These are phyloP conservation scores for Invenusta paracnida DNA, from an alignment of 2,888 invertebrate genomes.

Conservation along the genomic window DNA sequence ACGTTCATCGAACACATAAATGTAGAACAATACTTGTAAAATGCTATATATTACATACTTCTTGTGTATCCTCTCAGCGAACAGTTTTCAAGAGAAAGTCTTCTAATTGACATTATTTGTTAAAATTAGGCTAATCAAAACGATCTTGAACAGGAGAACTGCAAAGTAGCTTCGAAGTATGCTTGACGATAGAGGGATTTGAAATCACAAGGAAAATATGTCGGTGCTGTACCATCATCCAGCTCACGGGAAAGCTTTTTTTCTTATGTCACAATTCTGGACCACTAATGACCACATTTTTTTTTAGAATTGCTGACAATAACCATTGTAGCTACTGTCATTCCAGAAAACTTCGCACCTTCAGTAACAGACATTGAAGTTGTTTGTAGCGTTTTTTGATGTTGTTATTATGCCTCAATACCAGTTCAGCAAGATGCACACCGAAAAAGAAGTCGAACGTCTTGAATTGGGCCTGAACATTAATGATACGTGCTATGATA, in stretches of 20 bases:
- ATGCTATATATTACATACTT: too few species aligned
- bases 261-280: constrained; percentile 3
- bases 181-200: too few species aligned
- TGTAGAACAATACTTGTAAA: too few species aligned
- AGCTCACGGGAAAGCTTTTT: neutral
- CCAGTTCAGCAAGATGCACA: neutral
- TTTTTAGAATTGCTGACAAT: neutral
- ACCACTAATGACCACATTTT: constrained; percentile 5
- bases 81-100: too few species aligned
- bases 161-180: too few species aligned
- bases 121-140: too few species aligned
- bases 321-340: constrained; percentile 3
- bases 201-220: too few species aligned
- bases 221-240: neutral
- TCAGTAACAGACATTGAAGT: neutral
- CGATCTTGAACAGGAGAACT: too few species aligned
- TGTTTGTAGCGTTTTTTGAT: neutral
- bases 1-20: too few species aligned
- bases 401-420: constrained; percentile 4
- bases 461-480: constrained; percentile 13
- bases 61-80: too few species aligned
- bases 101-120: too few species aligned
- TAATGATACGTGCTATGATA: neutral
- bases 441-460: neutral
- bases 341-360: neutral